These are phyloP conservation scores for Haplotaxodon microlepis DNA, from an alignment of 2,113 vertebrate genomes.

Conservation along the genomic window DNA sequence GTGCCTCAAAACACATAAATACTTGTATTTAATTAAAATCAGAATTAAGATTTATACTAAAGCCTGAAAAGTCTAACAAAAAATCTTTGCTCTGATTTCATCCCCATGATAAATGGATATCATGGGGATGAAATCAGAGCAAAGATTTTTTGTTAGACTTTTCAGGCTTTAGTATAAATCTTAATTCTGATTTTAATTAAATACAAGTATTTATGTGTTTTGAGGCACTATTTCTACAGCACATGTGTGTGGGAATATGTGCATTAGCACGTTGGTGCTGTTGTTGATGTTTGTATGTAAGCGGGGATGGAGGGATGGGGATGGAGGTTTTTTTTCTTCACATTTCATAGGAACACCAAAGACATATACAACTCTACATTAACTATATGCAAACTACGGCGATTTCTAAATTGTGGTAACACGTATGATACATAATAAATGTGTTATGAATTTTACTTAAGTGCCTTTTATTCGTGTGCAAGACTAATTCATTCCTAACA, in stretches of 20 bases:
- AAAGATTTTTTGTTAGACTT: background rate
- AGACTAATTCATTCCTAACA: slow-evolving; percentile 8
- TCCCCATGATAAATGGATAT: background rate
- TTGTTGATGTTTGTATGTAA: slow-evolving; percentile 44
- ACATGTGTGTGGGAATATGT: slow-evolving; percentile 6
- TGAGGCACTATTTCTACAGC: background rate
- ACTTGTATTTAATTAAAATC: background rate
- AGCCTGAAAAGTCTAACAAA: background rate
- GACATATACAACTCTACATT: background rate
- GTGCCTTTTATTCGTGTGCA: slow-evolving; percentile 31
- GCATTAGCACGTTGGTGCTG: background rate
- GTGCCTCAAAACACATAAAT: background rate
- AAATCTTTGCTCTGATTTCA: background rate
- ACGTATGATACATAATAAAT: background rate
- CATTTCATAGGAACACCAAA: background rate
- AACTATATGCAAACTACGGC: background rate
- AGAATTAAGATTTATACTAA: background rate
- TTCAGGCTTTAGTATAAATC: background rate
- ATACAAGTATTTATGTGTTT: background rate
- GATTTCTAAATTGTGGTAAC: background rate
- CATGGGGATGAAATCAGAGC: background rate
- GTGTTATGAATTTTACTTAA: slow-evolving; percentile 18
- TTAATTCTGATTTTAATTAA: background rate
- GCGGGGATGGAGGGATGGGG: too few relatives aligned
- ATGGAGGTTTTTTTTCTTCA: background rate